These are phyloP conservation scores for Danio choprae DNA, from an alignment of 2,797 vertebrate genomes.

Conservation along the genomic window DNA sequence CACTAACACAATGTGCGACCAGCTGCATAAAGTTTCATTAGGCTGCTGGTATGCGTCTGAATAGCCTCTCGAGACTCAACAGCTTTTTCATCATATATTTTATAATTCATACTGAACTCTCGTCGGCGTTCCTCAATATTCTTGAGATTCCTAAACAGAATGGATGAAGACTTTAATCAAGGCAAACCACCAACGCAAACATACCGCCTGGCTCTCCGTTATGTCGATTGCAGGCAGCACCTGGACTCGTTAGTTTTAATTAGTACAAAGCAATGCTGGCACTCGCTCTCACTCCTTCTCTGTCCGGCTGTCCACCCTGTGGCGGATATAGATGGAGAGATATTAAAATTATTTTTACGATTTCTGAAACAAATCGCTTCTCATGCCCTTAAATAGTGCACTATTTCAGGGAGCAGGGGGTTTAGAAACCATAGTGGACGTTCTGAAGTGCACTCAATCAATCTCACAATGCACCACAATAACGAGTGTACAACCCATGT, in stretches of 20 bases:
- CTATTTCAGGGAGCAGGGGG: too few species aligned
- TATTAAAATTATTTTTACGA: too few species aligned
- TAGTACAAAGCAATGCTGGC: conserved; percentile 67
- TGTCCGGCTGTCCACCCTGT: too few species aligned
- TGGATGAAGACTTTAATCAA: conserved; percentile 79
- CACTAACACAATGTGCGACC: background rate
- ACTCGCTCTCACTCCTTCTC: conserved; percentile 25
- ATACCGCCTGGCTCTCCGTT: conserved; percentile 68
- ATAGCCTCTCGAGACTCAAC: background rate
- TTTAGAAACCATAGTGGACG: too few species aligned
- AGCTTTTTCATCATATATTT: conserved; percentile 46
- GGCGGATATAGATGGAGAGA: too few species aligned
- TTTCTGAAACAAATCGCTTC: too few species aligned
- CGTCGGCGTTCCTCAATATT: conserved; percentile 69
- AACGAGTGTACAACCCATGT: too few species aligned
- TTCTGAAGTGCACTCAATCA: too few species aligned
- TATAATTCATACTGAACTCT: conserved; percentile 80
- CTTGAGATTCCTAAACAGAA: conserved; percentile 74
- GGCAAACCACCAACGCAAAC: conserved; percentile 80
- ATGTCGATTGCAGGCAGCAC: conserved; percentile 66
- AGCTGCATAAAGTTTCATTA: background rate
- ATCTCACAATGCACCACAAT: too few species aligned
- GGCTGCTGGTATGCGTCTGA: conserved; percentile 32
- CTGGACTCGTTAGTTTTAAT: conserved; percentile 85
- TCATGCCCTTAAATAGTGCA: too few species aligned